A percentile compares a stretch with the other conserved stretches of the same genome.
Evolutionary conservation across 1,140 invertebrate species (phyloP).

Genomic region (Idris sp.): DNA sequence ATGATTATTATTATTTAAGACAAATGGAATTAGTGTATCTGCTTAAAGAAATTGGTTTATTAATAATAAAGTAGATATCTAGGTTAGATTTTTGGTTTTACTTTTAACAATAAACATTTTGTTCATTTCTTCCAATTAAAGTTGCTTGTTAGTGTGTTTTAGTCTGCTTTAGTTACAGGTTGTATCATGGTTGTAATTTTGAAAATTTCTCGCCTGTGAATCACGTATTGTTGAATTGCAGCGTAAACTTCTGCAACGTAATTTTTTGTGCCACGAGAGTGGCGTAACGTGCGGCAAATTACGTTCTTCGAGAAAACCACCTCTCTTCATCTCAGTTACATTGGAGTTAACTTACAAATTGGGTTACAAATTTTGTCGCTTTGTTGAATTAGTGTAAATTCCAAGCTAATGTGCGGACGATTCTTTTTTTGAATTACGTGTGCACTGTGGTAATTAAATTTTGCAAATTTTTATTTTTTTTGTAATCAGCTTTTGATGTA

Average conservation of each 20-base stretch:
- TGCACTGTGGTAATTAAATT: slow-evolving; percentile 1
- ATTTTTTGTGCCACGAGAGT: slow-evolving; percentile 33
- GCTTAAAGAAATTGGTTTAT: no score
- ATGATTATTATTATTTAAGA: no score
- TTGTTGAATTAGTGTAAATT: slow-evolving; percentile 31
- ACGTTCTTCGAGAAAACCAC: slow-evolving; percentile 10
- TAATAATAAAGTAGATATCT: no score
- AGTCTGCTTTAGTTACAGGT: background rate
- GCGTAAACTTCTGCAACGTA: slow-evolving; percentile 35
- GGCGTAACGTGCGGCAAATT: slow-evolving; percentile 35
- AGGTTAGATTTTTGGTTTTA: no score
- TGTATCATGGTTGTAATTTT: slow-evolving; percentile 16
- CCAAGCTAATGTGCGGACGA: slow-evolving; percentile 5
- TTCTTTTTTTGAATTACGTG: slow-evolving; percentile 1
- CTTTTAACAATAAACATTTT: no score
- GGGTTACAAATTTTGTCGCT: slow-evolving; percentile 27
- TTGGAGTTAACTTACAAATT: slow-evolving; percentile 40
- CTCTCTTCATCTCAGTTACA: slow-evolving; percentile 24
- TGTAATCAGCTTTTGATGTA: background rate
- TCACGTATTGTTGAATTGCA: slow-evolving; percentile 31
- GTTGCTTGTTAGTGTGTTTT: slow-evolving; percentile 8
- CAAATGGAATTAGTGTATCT: no score
- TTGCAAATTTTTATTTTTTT: slow-evolving; percentile 8
- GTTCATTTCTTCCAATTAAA: background rate
- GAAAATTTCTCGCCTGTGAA: slow-evolving; percentile 12